These are phyloP conservation scores for Abramis brama DNA, from an alignment of 2,113 vertebrate genomes.

Conservation along the genomic window DNA sequence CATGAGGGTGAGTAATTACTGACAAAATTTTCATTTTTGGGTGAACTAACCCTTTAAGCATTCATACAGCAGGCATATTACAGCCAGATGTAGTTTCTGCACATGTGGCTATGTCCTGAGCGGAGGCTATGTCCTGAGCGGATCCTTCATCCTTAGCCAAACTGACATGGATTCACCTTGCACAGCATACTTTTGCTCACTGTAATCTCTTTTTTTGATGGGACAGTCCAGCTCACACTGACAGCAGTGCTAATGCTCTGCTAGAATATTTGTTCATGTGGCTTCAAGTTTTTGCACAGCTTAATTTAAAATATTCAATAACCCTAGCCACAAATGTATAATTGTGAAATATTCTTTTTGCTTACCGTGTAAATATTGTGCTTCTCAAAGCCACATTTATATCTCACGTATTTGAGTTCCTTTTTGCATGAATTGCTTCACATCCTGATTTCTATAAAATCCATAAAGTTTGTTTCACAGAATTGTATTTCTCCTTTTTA, in stretches of 20 bases:
- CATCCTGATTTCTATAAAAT: not conserved
- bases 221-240: not conserved
- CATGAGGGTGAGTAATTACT: too few relatives aligned
- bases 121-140: conserved; percentile 32
- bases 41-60: not conserved
- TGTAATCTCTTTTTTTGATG: conserved; percentile 30
- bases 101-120: conserved; percentile 55
- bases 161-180: conserved; percentile 64
- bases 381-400: not conserved
- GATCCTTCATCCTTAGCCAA: conserved; percentile 69
- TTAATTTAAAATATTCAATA: not conserved
- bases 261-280: not conserved
- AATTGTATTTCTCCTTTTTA: conserved; percentile 52
- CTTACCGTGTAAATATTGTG: not conserved
- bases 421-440: not conserved
- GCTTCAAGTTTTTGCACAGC: not conserved
- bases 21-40: too few relatives aligned
- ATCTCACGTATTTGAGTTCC: not conserved
- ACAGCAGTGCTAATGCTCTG: not conserved
- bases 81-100: conserved; percentile 65
- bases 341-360: conserved; percentile 2
- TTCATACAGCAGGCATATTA: conserved; percentile 59
- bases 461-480: not conserved
- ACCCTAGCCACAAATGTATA: not conserved
- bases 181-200: conserved; percentile 52